Conservation (phyloP, 2,113 vertebrate species). For the Prionailurus bengalensis region DNA sequence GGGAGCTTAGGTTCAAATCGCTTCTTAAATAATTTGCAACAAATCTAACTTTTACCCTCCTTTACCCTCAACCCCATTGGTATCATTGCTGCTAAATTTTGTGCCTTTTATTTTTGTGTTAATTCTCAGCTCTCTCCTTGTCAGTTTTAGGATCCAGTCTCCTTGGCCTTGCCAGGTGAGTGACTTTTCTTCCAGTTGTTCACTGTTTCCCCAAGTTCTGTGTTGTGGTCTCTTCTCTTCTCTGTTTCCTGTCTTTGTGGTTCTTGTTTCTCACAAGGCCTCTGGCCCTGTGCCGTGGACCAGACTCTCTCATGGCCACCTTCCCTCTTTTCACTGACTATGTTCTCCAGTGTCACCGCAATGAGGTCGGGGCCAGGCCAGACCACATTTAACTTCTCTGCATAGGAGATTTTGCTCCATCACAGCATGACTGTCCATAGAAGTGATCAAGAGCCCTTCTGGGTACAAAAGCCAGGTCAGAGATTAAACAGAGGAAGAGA, state of each 20-base stretch:
- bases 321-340: neutral
- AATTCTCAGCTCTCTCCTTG: neutral
- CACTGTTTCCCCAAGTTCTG: neutral
- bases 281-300: neutral
- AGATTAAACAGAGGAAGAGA: constrained; percentile 4
- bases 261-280: neutral
- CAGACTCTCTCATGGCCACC: neutral
- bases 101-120: neutral
- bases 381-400: neutral
- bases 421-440: neutral
- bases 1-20: neutral
- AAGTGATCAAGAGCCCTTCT: neutral
- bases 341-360: neutral
- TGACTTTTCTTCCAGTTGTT: neutral
- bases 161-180: neutral
- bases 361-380: neutral
- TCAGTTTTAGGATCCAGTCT: neutral
- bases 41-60: neutral
- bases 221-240: neutral
- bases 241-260: neutral
- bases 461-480: neutral
- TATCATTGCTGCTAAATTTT: neutral
- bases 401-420: neutral
- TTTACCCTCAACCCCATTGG: neutral
- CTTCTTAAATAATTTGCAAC: constrained; percentile 36